These are phyloP conservation scores for Plestiodon gilberti DNA, from an alignment of 2,113 vertebrate genomes.

Conservation along the genomic window DNA sequence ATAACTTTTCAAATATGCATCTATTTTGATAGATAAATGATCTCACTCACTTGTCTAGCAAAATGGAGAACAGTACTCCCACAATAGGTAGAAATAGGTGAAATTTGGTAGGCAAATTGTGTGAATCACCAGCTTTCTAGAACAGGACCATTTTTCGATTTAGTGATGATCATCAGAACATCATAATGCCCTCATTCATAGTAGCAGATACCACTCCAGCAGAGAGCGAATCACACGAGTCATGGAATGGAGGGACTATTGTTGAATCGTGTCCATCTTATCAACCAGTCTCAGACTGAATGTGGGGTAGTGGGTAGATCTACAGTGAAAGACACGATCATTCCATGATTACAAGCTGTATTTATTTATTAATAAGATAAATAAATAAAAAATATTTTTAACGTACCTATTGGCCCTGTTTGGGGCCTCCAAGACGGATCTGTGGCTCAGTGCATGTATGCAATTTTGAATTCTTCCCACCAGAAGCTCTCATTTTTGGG, in stretches of 20 bases:
- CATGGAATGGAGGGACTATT: neutral
- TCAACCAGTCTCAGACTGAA: neutral
- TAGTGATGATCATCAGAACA: neutral
- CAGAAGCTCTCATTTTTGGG: no score
- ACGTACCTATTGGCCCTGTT: no score
- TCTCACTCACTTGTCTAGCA: neutral
- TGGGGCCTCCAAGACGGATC: no score
- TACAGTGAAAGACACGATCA: neutral
- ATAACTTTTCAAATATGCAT: neutral
- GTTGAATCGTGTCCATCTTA: neutral
- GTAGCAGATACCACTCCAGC: neutral
- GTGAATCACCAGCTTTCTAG: neutral
- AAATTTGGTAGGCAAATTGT: neutral
- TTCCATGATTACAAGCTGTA: neutral
- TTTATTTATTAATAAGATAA: no score
- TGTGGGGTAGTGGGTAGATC: neutral
- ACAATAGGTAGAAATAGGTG: neutral
- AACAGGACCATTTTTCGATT: neutral
- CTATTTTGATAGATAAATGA: neutral
- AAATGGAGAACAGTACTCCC: neutral
- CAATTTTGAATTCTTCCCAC: no score
- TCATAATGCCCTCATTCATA: neutral
- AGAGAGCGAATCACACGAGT: neutral
- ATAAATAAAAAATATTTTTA: neutral
- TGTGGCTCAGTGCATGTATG: no score